These are phyloP conservation scores for Lissonota sp. DNA, from an alignment of 2,888 invertebrate genomes.

Conservation along the genomic window DNA sequence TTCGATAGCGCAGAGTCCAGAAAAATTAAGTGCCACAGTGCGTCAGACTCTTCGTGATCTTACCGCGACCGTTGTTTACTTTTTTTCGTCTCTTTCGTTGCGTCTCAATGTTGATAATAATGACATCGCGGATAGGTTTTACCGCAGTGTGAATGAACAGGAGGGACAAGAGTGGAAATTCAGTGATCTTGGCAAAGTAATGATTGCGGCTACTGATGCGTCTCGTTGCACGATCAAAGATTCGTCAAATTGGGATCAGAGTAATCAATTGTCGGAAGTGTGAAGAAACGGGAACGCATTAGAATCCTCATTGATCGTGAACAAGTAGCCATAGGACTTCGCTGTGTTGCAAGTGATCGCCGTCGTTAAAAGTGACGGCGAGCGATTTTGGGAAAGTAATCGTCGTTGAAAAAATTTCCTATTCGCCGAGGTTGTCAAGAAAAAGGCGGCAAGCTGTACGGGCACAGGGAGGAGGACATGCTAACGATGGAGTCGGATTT, in stretches of 20 bases:
- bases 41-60: slow-evolving; percentile 66
- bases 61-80: slow-evolving; percentile 53
- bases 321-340: neutral
- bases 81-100: too few relatives aligned
- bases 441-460: slow-evolving; percentile 90
- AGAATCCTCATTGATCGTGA: neutral
- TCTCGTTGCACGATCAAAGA: slow-evolving; percentile 32
- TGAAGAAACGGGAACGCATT: neutral
- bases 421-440: slow-evolving; percentile 49
- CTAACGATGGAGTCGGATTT: slow-evolving; percentile 96
- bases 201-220: slow-evolving; percentile 42
- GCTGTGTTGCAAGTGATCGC: neutral
- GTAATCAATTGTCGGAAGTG: neutral
- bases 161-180: neutral
- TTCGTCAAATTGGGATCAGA: slow-evolving; percentile 7
- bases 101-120: too few relatives aligned
- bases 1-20: slow-evolving; percentile 20
- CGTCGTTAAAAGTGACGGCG: neutral
- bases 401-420: neutral
- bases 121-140: too few relatives aligned
- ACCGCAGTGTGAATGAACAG: too few relatives aligned
- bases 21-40: slow-evolving; percentile 75
- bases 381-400: neutral
- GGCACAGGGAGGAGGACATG: slow-evolving; percentile 93
- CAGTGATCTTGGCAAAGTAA: slow-evolving; percentile 28